A percentile compares a stretch with the other conserved stretches of the same genome.
Conservation (phyloP, 2,797 vertebrate species). For the Halcyon leucocephala region DNA sequence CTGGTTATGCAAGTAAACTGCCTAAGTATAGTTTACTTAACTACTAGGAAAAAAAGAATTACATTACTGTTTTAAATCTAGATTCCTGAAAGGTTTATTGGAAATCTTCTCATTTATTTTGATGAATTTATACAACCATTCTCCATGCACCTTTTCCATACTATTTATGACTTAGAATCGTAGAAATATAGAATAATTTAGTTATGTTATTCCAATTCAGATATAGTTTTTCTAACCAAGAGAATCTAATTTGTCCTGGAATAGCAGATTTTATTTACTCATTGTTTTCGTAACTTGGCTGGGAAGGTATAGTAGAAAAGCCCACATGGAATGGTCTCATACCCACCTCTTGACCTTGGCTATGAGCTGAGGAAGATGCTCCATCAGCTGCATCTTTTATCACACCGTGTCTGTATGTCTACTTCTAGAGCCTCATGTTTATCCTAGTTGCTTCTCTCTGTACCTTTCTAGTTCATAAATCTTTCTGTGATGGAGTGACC, state of each 20-base stretch:
- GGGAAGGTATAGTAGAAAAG: not conserved
- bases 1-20: not conserved
- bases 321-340: not conserved
- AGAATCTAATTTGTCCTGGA: not conserved
- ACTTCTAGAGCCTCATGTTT: not conserved
- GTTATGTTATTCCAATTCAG: not conserved
- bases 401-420: not conserved
- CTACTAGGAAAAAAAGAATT: not conserved
- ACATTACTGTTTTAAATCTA: not conserved
- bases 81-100: not conserved
- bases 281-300: not conserved
- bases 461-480: not conserved
- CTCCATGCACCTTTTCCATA: not conserved
- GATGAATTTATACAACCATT: not conserved
- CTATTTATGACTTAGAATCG: not conserved
- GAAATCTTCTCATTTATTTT: not conserved
- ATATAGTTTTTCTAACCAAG: not conserved
- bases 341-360: not conserved
- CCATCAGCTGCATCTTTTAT: not conserved
- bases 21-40: rapidly evolving
- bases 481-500: not conserved
- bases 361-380: not conserved
- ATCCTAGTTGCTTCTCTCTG: not conserved
- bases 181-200: not conserved
- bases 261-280: not conserved